Evolutionary conservation across 2,113 vertebrate species (phyloP), one percentile per base, ranked within the genome.

Genomic region (Pao palembangensis): DNA sequence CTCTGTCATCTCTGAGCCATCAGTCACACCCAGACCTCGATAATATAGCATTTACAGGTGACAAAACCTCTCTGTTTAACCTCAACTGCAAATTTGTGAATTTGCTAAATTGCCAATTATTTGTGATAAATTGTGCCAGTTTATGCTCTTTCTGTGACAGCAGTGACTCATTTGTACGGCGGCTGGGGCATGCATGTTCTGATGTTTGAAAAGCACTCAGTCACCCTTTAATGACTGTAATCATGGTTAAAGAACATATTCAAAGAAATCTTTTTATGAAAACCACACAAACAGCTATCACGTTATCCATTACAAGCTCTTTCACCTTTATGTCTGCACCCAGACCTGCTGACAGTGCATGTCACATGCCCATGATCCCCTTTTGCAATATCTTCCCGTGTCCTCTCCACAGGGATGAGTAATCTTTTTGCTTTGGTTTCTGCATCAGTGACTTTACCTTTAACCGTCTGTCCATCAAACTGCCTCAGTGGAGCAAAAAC

Each of bases 301-400:
- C 48, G 23, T 11, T 14, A 28, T 52, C 41, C 28, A n/a, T 64
- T 28, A 61, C 11, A 61, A 55, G 58, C 60, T 55, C 42, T 19
- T 43, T 20, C 56, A 50, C 53, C 57, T 46, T 51, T 51, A 3
- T 20, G 23, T 18, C 46, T 21, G 53, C 44, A 67, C 52, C 53
- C 52, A 56, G 51, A 65, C 42, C 41, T 76, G 79, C 81, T 79
- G 73, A 81, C 67, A 8, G 14, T 11, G 60, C 61, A 74, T 23
- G 28, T 20, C 76, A 46, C 50, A 43, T 10, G 41, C 19, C 64
- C 38, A 8, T 16, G 52, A 71, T 71, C 58, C 48, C 75, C 8
- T 51, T 76, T 65, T 68, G 67, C 78, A 81, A 73, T 49, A 61
- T 18, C 55, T 18, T 13, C 28, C 15, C 21, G 3, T 3, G 12